phyloP scores from a whole-genome alignment of 2,888 invertebrate genomes.

The Sipha maydis region DNA sequence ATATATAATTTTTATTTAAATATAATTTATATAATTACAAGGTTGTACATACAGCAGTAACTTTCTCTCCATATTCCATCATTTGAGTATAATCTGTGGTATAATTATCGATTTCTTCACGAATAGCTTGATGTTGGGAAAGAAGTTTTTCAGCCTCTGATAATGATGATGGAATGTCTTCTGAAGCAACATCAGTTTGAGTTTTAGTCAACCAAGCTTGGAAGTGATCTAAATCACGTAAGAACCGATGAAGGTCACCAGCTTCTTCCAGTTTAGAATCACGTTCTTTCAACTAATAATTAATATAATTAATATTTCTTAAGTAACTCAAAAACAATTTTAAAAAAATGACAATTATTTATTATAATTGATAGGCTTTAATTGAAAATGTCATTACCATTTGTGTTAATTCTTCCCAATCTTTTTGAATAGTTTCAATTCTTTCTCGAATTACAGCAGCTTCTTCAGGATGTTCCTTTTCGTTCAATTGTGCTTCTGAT shows the following conservation, averaged over 20 bases:
- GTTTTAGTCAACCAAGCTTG: slow-evolving; percentile 99
- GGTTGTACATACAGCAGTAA: slow-evolving; percentile 77
- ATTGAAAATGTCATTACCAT: slow-evolving; percentile 72
- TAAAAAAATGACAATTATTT: slow-evolving; percentile 25
- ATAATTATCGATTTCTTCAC: slow-evolving; percentile 99
- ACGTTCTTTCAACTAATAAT: slow-evolving; percentile 86
- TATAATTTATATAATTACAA: slow-evolving; percentile 1
- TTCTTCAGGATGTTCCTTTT: slow-evolving; percentile 93
- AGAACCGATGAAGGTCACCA: slow-evolving; percentile 96
- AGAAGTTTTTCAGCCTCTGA: slow-evolving; percentile 97
- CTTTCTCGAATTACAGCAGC: slow-evolving; percentile 90
- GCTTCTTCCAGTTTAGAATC: slow-evolving; percentile 99
- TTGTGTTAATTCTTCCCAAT: slow-evolving; percentile 96
- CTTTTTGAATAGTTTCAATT: slow-evolving; percentile 87
- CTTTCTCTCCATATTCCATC: slow-evolving; percentile 98
- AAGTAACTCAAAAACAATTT: not conserved
- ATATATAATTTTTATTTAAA: not conserved
- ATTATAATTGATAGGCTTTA: not conserved
- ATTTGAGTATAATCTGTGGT: slow-evolving; percentile 97
- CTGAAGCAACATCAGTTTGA: slow-evolving; percentile 98
- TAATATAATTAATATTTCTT: not conserved
- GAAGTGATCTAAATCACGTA: slow-evolving; percentile 99
- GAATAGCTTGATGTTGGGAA: slow-evolving; percentile 97
- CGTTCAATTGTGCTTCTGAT: slow-evolving; percentile 91
- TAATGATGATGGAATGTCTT: slow-evolving; percentile 91